These are phyloP conservation scores for Dendrocopos noguchii DNA, from an alignment of 2,113 vertebrate species.

Conservation along the genomic window DNA sequence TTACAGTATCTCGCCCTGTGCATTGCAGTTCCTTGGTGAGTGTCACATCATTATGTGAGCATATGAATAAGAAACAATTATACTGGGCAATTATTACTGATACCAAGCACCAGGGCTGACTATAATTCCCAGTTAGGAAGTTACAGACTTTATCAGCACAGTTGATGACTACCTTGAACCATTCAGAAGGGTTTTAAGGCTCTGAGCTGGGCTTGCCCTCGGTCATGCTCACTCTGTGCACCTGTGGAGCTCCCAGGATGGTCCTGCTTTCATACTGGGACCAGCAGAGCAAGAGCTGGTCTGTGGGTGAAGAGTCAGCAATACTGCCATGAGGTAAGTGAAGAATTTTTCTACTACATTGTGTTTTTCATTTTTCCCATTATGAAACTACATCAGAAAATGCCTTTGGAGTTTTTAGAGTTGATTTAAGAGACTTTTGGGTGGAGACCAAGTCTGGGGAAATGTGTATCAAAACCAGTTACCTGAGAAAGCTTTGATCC, in stretches of 20 bases:
- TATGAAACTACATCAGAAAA: background rate
- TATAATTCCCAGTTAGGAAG: background rate
- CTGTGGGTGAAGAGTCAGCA: background rate
- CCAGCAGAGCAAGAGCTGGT: background rate
- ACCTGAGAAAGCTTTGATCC: background rate
- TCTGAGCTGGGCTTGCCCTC: background rate
- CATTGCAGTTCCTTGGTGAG: background rate
- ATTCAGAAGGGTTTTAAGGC: background rate
- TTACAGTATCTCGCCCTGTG: fast-evolving
- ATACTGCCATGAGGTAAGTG: background rate
- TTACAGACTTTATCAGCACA: background rate
- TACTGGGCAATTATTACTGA: background rate
- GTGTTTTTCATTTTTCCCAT: background rate
- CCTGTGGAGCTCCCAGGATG: background rate
- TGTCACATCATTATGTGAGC: background rate
- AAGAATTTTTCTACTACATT: background rate
- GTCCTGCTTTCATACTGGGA: background rate
- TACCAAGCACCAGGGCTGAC: background rate
- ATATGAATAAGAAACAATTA: background rate
- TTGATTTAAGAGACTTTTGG: background rate
- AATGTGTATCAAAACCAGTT: background rate
- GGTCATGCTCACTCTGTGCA: fast-evolving
- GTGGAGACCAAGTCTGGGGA: background rate
- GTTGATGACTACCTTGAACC: background rate
- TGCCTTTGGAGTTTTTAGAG: background rate